Evolutionary conservation across 2,113 vertebrate genomes (phyloP).

Genomic region (Trinectes maculatus): DNA sequence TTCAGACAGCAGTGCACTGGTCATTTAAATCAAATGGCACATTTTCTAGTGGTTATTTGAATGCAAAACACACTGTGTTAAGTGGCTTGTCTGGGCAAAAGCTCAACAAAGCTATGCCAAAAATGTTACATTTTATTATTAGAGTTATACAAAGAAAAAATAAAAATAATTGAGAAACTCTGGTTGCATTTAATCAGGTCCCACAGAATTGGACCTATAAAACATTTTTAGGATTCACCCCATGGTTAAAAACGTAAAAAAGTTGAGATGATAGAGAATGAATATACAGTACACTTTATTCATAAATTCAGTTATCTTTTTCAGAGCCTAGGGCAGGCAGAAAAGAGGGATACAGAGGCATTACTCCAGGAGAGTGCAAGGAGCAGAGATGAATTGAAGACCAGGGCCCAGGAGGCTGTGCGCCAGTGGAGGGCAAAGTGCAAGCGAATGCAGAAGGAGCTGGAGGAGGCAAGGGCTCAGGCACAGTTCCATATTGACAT

Average conservation of each 20-base stretch:
- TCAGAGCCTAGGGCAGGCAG: conserved; percentile 77
- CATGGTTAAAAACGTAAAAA: neutral
- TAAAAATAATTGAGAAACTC: conserved; percentile 8
- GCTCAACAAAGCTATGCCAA: conserved; percentile 1
- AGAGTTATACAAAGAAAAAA: too few species aligned
- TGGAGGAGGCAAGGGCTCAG: conserved; percentile 82
- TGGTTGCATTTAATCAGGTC: neutral
- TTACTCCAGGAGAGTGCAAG: conserved; percentile 83
- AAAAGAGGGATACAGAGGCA: conserved; percentile 81
- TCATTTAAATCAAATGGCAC: conserved; percentile 4
- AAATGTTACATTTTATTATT: too few species aligned
- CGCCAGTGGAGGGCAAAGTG: conserved; percentile 90
- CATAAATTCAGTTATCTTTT: conserved; percentile 14
- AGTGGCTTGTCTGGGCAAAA: neutral
- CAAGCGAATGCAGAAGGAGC: conserved; percentile 84
- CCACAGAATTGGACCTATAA: neutral
- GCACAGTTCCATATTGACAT: conserved; percentile 76
- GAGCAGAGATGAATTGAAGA: conserved; percentile 88
- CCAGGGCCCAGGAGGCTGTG: conserved; percentile 89
- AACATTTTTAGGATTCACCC: neutral
- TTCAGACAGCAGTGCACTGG: neutral
- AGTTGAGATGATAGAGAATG: conserved; percentile 10
- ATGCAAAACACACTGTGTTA: neutral
- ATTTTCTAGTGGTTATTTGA: conserved; percentile 6
- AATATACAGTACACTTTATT: conserved; percentile 15